These are phyloP conservation scores for Rhagium mordax DNA, from an alignment of 2,888 invertebrate species.

Conservation along the genomic window DNA sequence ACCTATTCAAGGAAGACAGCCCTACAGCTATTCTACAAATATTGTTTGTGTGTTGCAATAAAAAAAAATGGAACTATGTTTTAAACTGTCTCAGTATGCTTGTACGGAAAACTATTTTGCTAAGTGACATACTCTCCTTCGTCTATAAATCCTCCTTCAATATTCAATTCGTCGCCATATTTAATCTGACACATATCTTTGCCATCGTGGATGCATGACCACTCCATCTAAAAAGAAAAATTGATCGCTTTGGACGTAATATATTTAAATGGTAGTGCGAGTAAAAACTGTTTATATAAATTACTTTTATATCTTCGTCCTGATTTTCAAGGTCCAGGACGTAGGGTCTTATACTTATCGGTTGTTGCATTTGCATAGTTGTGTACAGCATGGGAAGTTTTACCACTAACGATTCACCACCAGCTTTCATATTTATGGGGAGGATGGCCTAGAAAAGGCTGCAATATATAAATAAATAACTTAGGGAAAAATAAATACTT, in stretches of 20 bases:
- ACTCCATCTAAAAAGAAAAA: conserved; percentile 1
- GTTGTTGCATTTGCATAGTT: conserved; percentile 1
- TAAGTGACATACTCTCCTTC: conserved; percentile 23
- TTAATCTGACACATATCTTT: neutral
- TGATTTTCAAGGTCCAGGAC: conserved; percentile 34
- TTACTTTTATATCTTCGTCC: conserved; percentile 18
- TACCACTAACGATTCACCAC: neutral
- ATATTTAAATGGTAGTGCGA: no score
- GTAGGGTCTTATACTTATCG: conserved; percentile 12
- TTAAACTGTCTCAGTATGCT: no score
- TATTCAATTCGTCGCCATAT: neutral
- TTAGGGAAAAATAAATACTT: no score
- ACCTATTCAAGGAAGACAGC: no score
- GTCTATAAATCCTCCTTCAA: conserved; percentile 18
- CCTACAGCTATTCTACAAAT: no score
- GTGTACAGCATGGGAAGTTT: conserved; percentile 21
- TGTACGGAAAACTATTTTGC: no score
- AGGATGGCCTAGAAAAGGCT: neutral
- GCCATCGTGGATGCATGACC: conserved; percentile 1
- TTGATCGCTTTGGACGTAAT: no score
- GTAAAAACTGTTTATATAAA: no score
- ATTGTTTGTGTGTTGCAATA: no score
- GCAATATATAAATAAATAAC: no score
- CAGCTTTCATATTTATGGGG: neutral
- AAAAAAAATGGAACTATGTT: no score